These are phyloP conservation scores for Isichthys henryi DNA, from an alignment of 2,113 vertebrate genomes.

Conservation along the genomic window DNA sequence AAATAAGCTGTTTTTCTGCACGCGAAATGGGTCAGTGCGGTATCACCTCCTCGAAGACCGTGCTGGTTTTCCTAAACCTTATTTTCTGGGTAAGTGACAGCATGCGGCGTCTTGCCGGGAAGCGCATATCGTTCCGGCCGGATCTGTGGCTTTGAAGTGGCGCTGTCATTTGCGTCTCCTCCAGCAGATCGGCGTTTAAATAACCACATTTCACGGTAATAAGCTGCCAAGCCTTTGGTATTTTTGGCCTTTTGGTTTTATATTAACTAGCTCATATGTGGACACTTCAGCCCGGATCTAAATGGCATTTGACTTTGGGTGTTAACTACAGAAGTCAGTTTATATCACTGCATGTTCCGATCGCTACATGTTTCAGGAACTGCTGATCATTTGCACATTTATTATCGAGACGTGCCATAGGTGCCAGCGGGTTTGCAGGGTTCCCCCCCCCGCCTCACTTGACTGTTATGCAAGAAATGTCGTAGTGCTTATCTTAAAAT, in stretches of 20 bases:
- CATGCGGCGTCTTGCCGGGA: neutral
- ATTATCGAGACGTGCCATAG: neutral
- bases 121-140: neutral
- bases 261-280: neutral
- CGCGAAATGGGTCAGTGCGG: slow-evolving; percentile 77
- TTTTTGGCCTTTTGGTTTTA: neutral
- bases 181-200: neutral
- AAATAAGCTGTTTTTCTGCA: neutral
- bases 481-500: neutral
- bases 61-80: slow-evolving; percentile 91
- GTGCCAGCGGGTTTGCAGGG: neutral
- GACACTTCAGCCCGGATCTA: neutral
- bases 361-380: neutral
- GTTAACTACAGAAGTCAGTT: neutral
- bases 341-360: neutral
- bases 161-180: neutral
- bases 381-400: neutral
- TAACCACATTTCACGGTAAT: neutral
- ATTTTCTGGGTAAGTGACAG: slow-evolving; percentile 83
- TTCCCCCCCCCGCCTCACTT: neutral
- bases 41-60: slow-evolving; percentile 93
- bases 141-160: neutral
- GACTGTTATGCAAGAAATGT: neutral
- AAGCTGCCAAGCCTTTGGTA: neutral
- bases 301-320: neutral